Conservation (phyloP, 2,797 vertebrate species). For the Tolypeutes matacus region DNA sequence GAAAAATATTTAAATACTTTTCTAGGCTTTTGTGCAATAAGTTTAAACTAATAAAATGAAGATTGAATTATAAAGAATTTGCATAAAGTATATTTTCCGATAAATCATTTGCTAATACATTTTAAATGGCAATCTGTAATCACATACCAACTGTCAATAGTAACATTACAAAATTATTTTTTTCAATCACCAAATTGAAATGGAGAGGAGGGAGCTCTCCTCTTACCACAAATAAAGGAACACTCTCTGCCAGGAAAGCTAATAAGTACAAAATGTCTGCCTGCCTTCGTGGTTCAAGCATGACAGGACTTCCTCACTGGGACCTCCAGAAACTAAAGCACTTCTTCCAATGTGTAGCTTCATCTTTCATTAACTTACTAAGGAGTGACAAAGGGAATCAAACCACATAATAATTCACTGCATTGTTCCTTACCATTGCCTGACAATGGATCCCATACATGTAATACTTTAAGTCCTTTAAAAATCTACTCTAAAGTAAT, state of each 20-base stretch:
- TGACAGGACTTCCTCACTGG: neutral
- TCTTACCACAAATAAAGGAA: neutral
- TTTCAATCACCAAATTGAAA: neutral
- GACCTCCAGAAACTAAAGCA: neutral
- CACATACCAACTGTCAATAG: neutral
- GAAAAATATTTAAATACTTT: neutral
- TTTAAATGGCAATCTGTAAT: neutral
- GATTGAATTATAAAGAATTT: neutral
- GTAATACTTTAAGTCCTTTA: neutral
- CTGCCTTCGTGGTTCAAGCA: neutral
- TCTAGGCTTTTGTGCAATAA: neutral
- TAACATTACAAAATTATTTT: neutral
- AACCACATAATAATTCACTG: conserved; percentile 26
- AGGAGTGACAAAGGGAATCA: neutral
- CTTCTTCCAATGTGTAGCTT: neutral
- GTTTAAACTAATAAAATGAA: neutral
- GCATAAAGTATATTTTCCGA: neutral
- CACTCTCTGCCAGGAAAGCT: neutral
- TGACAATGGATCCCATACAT: neutral
- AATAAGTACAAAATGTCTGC: neutral
- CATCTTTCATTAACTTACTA: conserved; percentile 28
- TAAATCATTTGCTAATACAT: neutral
- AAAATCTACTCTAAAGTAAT: neutral
- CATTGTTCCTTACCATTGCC: neutral
- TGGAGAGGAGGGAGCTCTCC: neutral